These are phyloP conservation scores for mouse (Mus musculus) DNA, from an alignment of 2,113 vertebrate species.

Conservation along the genomic window GRCm39 chr11:108529501-108530000, in stretches of 20 bases:
- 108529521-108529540: not conserved
- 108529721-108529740: not conserved
- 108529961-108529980: no score
- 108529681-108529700: not conserved
- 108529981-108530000: not conserved
- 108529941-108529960: not conserved
- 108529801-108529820: not conserved
- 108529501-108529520: not conserved
- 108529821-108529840: not conserved
- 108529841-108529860: not conserved
- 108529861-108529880: not conserved
- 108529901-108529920: rapidly evolving
- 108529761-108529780: slow-evolving; percentile 8
- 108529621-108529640: slow-evolving; percentile 17
- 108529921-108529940: not conserved
- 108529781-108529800: not conserved
- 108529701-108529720: not conserved
- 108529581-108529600: not conserved
- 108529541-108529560: not conserved
- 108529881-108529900: not conserved
- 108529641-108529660: slow-evolving; percentile 6
- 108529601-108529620: slow-evolving; percentile 57
- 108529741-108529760: slow-evolving; percentile 10
- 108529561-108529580: slow-evolving; percentile 27
- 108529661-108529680: not conserved